Percentiles rank a stretch among this genome's conserved stretches.
These are phyloP conservation scores for Brachyistius frenatus DNA, from an alignment of 2,113 vertebrate species.

Conservation along the genomic window DNA sequence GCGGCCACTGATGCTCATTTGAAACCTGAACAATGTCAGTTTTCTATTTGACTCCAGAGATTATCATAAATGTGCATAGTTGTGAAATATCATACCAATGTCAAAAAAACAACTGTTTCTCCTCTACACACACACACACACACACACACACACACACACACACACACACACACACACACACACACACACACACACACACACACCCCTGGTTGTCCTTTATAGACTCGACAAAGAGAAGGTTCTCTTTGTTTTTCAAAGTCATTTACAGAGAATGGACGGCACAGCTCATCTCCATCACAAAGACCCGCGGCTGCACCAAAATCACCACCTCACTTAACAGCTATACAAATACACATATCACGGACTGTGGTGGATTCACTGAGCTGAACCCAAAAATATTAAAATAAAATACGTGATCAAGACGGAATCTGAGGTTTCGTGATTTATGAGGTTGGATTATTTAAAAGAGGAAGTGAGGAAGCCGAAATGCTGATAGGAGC, in stretches of 20 bases:
- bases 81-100: background rate
- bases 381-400: too few relatives aligned
- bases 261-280: constrained; percentile 34
- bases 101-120: constrained; percentile 10
- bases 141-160: too few relatives aligned
- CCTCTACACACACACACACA: constrained; percentile 6
- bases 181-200: constrained; percentile 2
- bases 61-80: too few relatives aligned
- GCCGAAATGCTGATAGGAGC: constrained; percentile 4
- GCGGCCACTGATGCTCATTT: background rate
- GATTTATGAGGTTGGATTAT: background rate
- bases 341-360: background rate
- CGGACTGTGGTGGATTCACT: too few relatives aligned
- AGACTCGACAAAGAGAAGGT: constrained; percentile 62
- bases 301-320: constrained; percentile 19
- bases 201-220: constrained; percentile 3
- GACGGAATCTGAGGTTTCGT: background rate
- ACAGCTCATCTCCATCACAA: constrained; percentile 32
- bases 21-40: too few relatives aligned
- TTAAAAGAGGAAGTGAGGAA: constrained; percentile 26
- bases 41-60: too few relatives aligned
- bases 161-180: too few relatives aligned
- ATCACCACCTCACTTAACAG: background rate
- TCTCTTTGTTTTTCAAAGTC: constrained; percentile 42
- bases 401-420: too few relatives aligned